These are phyloP conservation scores for Didymodactylos carnosus DNA, from an alignment of 2,888 invertebrate genomes.

Conservation along the genomic window DNA sequence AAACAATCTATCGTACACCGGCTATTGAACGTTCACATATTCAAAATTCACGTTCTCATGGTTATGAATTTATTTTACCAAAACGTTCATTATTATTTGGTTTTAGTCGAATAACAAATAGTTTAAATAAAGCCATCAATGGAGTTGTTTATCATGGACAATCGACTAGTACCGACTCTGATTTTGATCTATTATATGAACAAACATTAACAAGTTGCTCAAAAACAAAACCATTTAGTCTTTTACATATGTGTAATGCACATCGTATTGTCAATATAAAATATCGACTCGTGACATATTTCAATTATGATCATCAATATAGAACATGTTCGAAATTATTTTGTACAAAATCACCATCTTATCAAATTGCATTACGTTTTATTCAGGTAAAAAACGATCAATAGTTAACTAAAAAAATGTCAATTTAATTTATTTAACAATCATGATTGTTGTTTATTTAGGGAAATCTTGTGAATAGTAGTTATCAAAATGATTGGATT, in stretches of 20 bases:
- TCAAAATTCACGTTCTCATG: slow-evolving; percentile 64
- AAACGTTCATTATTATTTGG: slow-evolving; percentile 45
- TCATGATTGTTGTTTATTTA: not conserved
- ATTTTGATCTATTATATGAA: slow-evolving; percentile 55
- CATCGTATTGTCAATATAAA: slow-evolving; percentile 74
- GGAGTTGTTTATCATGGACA: slow-evolving; percentile 76
- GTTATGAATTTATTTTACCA: slow-evolving; percentile 72
- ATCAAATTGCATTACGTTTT: slow-evolving; percentile 58
- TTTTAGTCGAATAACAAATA: slow-evolving; percentile 40
- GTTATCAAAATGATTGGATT: slow-evolving; percentile 58
- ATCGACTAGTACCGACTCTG: slow-evolving; percentile 52
- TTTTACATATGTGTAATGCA: slow-evolving; percentile 86
- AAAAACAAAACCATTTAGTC: slow-evolving; percentile 52
- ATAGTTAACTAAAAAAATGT: too few relatives aligned
- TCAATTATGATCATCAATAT: slow-evolving; percentile 84
- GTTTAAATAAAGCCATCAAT: slow-evolving; percentile 70
- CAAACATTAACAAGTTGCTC: not conserved
- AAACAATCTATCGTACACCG: slow-evolving; percentile 69
- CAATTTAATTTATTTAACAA: not conserved
- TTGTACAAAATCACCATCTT: slow-evolving; percentile 58
- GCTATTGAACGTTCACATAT: slow-evolving; percentile 59
- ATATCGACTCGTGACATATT: slow-evolving; percentile 72
- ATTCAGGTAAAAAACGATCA: slow-evolving; percentile 23
- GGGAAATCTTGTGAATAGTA: slow-evolving; percentile 67
- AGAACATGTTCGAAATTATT: slow-evolving; percentile 95